Evolutionary conservation across 1,140 invertebrate species (phyloP).

Genomic region (Drosophila littoralis): DNA sequence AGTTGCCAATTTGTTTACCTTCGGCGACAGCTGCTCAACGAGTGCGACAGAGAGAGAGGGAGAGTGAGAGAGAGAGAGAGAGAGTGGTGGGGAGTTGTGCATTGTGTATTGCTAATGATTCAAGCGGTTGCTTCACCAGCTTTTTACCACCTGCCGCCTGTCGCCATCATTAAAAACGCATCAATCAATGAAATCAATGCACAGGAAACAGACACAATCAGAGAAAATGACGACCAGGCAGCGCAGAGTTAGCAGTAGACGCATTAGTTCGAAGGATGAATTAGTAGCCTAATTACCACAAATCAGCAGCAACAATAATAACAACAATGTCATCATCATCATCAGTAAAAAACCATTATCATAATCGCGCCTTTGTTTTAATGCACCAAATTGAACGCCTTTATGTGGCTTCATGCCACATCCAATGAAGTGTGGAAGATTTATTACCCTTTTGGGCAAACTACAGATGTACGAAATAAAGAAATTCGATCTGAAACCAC

Average conservation of each 20-base stretch:
- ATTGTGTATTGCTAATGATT: conserved; percentile 56
- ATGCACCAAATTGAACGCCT: not conserved
- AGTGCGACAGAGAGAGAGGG: not conserved
- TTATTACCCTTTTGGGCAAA: not conserved
- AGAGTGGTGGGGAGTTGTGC: not conserved
- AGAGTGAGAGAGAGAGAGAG: not conserved
- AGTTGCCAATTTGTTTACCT: conserved; percentile 54
- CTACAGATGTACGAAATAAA: too few relatives aligned
- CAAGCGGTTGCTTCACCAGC: conserved; percentile 22
- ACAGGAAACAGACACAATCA: conserved; percentile 53
- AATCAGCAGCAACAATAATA: conserved; percentile 20
- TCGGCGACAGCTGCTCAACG: conserved; percentile 2
- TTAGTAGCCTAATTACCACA: conserved; percentile 37
- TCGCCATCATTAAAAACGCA: conserved; percentile 69
- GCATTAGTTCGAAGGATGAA: not conserved
- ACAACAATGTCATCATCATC: conserved; percentile 5
- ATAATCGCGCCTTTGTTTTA: conserved; percentile 1
- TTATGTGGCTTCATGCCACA: too few relatives aligned
- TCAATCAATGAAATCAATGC: conserved; percentile 76
- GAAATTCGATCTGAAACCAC: too few relatives aligned
- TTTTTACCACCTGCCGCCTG: conserved; percentile 22
- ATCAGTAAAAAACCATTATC: conserved; percentile 13
- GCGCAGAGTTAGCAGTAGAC: not conserved
- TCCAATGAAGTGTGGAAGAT: too few relatives aligned
- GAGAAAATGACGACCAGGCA: not conserved